Conservation (phyloP, 2,113 vertebrate species). For the Anhinga anhinga region DNA sequence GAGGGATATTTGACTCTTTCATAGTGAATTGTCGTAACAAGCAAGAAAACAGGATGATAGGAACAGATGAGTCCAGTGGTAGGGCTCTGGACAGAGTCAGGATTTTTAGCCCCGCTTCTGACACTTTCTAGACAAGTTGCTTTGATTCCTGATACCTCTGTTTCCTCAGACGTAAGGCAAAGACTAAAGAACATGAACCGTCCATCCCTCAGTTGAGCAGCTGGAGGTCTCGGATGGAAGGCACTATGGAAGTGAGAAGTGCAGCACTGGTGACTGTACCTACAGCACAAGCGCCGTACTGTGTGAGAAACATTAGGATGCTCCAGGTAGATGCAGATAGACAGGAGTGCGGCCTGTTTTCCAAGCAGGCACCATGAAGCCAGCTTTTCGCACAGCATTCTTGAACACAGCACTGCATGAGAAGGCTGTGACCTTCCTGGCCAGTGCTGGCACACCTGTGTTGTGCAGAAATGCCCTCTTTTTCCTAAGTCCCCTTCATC, state of each 20-base stretch:
- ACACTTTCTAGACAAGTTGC: not conserved
- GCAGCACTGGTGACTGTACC: not conserved
- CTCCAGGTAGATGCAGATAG: not conserved
- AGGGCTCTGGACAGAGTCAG: not conserved
- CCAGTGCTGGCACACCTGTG: not conserved
- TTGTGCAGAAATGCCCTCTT: not conserved
- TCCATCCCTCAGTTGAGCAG: not conserved
- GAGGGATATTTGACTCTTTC: not conserved
- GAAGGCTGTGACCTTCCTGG: not conserved
- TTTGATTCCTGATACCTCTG: not conserved
- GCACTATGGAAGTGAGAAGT: not conserved
- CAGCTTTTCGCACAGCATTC: not conserved
- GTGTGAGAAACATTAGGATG: not conserved
- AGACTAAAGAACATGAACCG: not conserved
- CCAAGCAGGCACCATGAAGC: not conserved
- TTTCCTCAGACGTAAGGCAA: not conserved
- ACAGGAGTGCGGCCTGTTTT: not conserved
- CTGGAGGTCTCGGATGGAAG: not conserved
- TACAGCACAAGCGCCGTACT: not conserved
- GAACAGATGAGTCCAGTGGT: not conserved
- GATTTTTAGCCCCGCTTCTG: not conserved
- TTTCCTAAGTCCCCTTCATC: not conserved
- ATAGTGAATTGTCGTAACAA: not conserved
- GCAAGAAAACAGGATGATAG: not conserved
- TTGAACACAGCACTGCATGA: rapidly evolving